These are phyloP conservation scores for Cryptosula pallasiana DNA, from an alignment of 2,888 invertebrate species.

Conservation along the genomic window DNA sequence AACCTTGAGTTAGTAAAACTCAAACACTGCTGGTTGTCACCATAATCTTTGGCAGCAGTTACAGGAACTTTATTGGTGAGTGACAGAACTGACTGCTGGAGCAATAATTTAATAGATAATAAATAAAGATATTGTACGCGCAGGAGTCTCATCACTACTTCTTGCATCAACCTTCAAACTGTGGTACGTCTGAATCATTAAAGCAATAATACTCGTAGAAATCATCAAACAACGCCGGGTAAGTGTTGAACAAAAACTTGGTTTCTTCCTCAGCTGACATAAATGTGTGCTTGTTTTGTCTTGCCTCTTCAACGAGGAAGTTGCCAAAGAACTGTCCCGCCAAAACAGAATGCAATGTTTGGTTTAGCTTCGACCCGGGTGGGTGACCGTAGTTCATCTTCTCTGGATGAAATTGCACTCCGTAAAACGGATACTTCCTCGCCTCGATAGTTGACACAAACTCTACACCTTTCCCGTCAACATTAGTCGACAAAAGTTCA, in stretches of 20 bases:
- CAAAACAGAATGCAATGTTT: neutral
- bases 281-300: neutral
- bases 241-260: neutral
- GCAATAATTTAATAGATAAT: too few species aligned
- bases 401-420: slow-evolving; percentile 86
- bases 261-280: neutral
- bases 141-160: too few species aligned
- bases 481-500: slow-evolving; percentile 66
- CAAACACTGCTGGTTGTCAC: too few species aligned
- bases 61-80: too few species aligned
- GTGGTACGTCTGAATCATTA: neutral
- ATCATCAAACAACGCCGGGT: neutral
- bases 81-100: too few species aligned
- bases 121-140: too few species aligned
- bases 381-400: slow-evolving; percentile 61
- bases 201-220: slow-evolving; percentile 6
- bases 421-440: slow-evolving; percentile 70
- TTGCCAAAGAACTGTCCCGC: slow-evolving; percentile 17
- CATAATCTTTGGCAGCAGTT: too few species aligned
- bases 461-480: slow-evolving; percentile 61
- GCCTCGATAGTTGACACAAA: slow-evolving; percentile 75
- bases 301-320: neutral
- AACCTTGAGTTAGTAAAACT: too few species aligned
- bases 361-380: neutral
- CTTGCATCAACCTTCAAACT: too few species aligned